Base-by-base conservation (phyloP, 2,113 vertebrate genomes). In the Electrona antarctica region DNA sequence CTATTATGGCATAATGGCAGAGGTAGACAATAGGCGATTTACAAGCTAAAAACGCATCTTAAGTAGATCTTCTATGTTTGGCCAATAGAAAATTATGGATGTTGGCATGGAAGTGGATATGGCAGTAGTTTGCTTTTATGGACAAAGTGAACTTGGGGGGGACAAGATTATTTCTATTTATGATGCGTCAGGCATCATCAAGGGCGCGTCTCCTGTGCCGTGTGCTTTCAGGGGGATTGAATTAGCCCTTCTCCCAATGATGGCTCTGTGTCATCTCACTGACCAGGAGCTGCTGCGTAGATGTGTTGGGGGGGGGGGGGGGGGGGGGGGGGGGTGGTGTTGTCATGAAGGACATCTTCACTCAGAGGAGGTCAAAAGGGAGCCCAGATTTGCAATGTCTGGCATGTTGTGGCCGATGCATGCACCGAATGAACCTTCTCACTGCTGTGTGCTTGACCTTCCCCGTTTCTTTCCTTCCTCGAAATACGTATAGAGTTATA, bases 131-230 rank as follows among this genome's bases (percentile, higher is more conserved):
- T 41, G 33, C 5, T 41, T 41, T 41, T 41, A 41, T 41, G n/a
- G 13, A 55, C 50, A 54, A 55, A 67, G 10, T 54, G 29, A 67
- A 29, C 51, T 67, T 67, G 21, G 64, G 64, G 28, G 33, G 2
- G 21, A 21, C 21, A 21, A 21, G 21, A 8, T 45, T 6, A 52
- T 62, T 41, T 41, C 58, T 61, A 61, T 70, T 60, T 70, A 33
- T 60, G 58, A 50, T 13, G 48, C 21, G 13, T 13, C 11, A 21
- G 13, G 6, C 50, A 14, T 41, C 15, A 3, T 61, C 59, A 71
- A 71, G 69, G 69, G 14, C 69, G 60, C 60, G 10, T 64, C 50
- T 33, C 7, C 10, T 10, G 60, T 41, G 33, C 69, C 21, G 7
- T 61, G 8, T n/a, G 33, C 60, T 71, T 54, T 63, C 14, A 71